Evolutionary conservation across 2,888 invertebrate genomes (phyloP).

Genomic region (Saturnia japonica): DNA sequence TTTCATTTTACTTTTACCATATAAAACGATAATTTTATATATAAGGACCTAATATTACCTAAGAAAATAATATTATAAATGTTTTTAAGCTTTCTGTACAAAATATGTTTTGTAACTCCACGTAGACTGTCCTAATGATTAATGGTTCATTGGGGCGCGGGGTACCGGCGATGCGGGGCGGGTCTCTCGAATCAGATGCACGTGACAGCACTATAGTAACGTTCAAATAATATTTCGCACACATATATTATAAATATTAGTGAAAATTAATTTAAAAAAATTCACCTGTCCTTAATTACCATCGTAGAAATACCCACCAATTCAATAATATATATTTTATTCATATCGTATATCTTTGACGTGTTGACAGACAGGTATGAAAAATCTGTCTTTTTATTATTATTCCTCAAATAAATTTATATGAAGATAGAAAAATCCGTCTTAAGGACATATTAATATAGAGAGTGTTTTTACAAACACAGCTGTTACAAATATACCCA

Average conservation of each 20-base stretch:
- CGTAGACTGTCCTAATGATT: constrained; percentile 68
- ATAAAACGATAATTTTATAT: no score
- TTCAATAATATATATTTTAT: no score
- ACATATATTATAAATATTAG: constrained; percentile 37
- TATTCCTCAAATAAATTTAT: no score
- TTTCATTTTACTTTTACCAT: no score
- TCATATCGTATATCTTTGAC: no score
- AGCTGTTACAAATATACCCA: no score
- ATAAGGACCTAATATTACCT: no score
- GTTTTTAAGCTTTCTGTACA: constrained; percentile 21
- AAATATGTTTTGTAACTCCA: constrained; percentile 44
- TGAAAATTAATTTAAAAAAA: neutral
- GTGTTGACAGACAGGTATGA: no score
- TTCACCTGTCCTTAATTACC: neutral
- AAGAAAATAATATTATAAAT: no score
- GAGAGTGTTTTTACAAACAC: neutral
- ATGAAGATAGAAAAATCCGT: no score
- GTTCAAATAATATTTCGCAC: constrained; percentile 58
- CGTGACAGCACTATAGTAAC: constrained; percentile 70
- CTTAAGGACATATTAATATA: neutral
- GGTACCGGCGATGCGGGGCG: constrained; percentile 40
- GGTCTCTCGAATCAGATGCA: constrained; percentile 68
- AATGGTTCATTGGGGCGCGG: constrained; percentile 47
- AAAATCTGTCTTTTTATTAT: no score
- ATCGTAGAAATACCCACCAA: neutral